phyloP scores from a whole-genome alignment of 1,140 invertebrate genomes.

The Trachymyrmex septentrionalis region DNA sequence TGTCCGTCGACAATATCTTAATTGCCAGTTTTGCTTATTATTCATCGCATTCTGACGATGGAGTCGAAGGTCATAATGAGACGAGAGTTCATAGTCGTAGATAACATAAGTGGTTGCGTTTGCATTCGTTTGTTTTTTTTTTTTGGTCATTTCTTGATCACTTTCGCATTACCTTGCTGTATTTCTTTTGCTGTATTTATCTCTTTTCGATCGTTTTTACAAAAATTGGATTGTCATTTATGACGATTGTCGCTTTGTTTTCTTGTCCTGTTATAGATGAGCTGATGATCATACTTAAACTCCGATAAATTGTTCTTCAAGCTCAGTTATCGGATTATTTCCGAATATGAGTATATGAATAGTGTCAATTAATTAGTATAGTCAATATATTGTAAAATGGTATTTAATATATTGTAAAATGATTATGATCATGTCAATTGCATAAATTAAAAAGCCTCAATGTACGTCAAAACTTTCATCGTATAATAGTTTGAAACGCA shows the following conservation, averaged over 20 bases:
- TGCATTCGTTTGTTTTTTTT: constrained; percentile 35
- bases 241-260: constrained; percentile 72
- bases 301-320: constrained; percentile 18
- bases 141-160: background rate
- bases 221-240: constrained; percentile 81
- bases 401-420: background rate
- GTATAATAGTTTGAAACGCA: constrained; percentile 38
- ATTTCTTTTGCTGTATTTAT: constrained; percentile 6
- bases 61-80: constrained; percentile 66
- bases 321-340: background rate
- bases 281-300: background rate
- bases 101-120: constrained; percentile 69
- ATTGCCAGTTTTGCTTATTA: constrained; percentile 81
- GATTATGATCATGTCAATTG: background rate
- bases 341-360: background rate
- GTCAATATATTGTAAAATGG: background rate
- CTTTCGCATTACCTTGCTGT: background rate
- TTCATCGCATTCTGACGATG: constrained; percentile 68
- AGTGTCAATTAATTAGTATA: background rate
- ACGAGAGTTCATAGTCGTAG: constrained; percentile 74
- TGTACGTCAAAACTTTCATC: background rate
- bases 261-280: constrained; percentile 39
- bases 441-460: background rate
- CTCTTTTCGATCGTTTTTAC: constrained; percentile 52
- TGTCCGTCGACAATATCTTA: constrained; percentile 79